Conservation (phyloP, 2,797 vertebrate species). For the Protosalanx chinensis region DNA sequence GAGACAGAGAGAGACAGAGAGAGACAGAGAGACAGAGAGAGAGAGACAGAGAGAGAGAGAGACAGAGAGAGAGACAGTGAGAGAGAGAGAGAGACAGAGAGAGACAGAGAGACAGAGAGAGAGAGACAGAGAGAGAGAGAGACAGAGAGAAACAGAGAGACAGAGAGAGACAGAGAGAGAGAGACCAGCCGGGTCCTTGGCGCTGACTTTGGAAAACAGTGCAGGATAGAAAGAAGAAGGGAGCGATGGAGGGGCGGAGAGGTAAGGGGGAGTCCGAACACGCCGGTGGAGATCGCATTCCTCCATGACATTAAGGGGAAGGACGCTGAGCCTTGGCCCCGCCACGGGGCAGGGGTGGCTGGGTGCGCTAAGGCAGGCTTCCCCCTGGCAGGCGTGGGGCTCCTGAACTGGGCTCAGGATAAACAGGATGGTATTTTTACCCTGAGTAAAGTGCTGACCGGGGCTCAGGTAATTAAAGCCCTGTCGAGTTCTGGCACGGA, state of each 20-base stretch:
- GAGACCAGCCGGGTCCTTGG: neutral
- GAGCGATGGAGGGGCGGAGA: conserved; percentile 15
- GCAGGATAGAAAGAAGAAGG: too few relatives aligned
- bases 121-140: neutral
- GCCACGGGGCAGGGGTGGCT: too few relatives aligned
- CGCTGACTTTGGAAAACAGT: too few relatives aligned
- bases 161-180: conserved; percentile 6
- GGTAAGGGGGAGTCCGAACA: conserved; percentile 9
- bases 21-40: conserved; percentile 2
- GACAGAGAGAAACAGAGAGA: neutral
- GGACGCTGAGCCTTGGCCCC: neutral
- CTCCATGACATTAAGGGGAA: conserved; percentile 1
- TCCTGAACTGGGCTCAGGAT: conserved; percentile 46
- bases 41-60: conserved; percentile 6
- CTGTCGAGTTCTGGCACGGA: conserved; percentile 72
- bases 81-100: conserved; percentile 4
- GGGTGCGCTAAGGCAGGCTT: neutral
- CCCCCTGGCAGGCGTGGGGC: neutral
- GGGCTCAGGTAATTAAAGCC: conserved; percentile 77
- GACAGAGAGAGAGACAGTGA: neutral
- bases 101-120: neutral
- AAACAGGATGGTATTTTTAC: conserved; percentile 80
- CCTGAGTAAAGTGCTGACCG: conserved; percentile 74
- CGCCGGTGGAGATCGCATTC: conserved; percentile 10
- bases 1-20: neutral